These are phyloP conservation scores for Hoplostethus atlanticus DNA, from an alignment of 2,797 vertebrate genomes.

Conservation along the genomic window DNA sequence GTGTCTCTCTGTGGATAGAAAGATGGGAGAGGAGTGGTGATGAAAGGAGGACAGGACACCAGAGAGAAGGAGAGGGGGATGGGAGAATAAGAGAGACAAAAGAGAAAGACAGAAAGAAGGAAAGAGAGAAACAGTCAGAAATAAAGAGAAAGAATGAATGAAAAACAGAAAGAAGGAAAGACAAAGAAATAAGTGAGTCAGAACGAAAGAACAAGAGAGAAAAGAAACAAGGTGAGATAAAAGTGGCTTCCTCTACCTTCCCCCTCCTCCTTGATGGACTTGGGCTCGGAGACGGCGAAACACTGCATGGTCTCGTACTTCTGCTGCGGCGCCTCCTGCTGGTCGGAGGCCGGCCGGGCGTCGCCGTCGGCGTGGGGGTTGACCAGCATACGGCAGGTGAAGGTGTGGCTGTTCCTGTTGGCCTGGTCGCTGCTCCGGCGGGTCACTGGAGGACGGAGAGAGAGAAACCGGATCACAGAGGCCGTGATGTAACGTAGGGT, in stretches of 20 bases:
- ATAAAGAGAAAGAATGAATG: background rate
- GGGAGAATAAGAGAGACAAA: slow-evolving; percentile 44
- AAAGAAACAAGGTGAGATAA: background rate
- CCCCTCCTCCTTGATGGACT: slow-evolving; percentile 96
- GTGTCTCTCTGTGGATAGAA: slow-evolving; percentile 61
- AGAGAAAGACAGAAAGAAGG: slow-evolving; percentile 3
- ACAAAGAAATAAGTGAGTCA: background rate
- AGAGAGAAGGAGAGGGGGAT: slow-evolving; percentile 51
- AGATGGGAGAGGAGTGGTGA: slow-evolving; percentile 51
- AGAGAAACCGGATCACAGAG: background rate
- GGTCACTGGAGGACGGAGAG: slow-evolving; percentile 84
- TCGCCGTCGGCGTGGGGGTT: slow-evolving; percentile 90
- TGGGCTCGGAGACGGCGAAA: slow-evolving; percentile 97
- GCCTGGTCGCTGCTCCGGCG: slow-evolving; percentile 87
- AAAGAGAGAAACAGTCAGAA: slow-evolving; percentile 2
- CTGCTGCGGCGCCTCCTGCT: slow-evolving; percentile 89
- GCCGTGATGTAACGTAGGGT: background rate
- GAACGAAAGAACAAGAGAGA: background rate
- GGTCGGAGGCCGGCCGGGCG: slow-evolving; percentile 82
- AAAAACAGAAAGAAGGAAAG: background rate
- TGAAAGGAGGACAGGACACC: slow-evolving; percentile 74
- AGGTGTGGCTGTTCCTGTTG: slow-evolving; percentile 95
- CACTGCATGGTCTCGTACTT: slow-evolving; percentile 99
- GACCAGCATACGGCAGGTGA: slow-evolving; percentile 96
- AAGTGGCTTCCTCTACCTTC: slow-evolving; percentile 85